phyloP scores from a whole-genome alignment of 2,113 vertebrate species.

The Oncorhynchus mykiss region DNA sequence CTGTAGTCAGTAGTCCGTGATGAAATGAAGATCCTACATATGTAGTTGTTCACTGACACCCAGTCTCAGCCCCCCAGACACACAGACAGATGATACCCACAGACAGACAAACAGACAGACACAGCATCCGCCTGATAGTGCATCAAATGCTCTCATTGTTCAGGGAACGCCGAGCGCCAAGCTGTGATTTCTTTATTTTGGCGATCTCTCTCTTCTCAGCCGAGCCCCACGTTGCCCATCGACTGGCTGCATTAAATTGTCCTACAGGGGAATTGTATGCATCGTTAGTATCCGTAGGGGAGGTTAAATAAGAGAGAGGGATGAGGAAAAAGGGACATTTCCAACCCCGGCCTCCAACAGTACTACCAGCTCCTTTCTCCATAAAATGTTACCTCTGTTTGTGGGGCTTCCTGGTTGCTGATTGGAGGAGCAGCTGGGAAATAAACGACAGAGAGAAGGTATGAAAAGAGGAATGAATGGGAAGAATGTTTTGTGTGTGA shows the following conservation, averaged over 20 bases:
- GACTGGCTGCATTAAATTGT: conserved; percentile 59
- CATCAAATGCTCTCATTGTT: conserved; percentile 58
- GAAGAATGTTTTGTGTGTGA: not conserved
- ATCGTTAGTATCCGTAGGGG: conserved; percentile 45
- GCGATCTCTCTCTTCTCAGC: conserved; percentile 27
- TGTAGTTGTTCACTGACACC: not conserved
- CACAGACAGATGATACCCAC: conserved; percentile 5
- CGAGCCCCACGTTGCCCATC: conserved; percentile 19
- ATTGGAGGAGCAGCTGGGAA: not conserved
- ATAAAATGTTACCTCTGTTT: not conserved
- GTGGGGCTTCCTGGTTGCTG: not conserved
- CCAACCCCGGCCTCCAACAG: not conserved
- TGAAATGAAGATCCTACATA: no score
- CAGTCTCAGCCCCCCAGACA: not conserved
- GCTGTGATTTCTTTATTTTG: conserved; percentile 32
- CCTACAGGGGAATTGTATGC: conserved; percentile 54
- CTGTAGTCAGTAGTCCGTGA: no score
- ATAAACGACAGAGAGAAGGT: not conserved
- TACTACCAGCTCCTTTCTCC: not conserved
- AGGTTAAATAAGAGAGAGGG: conserved; percentile 2
- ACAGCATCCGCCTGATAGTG: conserved; percentile 30
- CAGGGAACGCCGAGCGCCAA: conserved; percentile 29
- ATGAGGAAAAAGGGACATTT: conserved; percentile 5
- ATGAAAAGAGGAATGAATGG: not conserved
- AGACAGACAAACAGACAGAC: not conserved